These are phyloP conservation scores for Cydia fagiglandana DNA, from an alignment of 1,140 invertebrate species.

Conservation along the genomic window DNA sequence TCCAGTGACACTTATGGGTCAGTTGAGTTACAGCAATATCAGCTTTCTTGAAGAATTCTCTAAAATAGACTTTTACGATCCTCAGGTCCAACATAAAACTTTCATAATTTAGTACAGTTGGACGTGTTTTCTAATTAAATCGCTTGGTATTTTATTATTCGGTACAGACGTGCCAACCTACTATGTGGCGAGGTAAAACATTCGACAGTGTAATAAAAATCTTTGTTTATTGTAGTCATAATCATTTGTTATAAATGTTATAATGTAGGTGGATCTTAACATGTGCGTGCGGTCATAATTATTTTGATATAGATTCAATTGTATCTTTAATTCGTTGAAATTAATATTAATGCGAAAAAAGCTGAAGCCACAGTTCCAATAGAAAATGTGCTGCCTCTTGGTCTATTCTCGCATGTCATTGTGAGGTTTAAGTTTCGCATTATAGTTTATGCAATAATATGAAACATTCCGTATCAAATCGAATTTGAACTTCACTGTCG, in stretches of 20 bases:
- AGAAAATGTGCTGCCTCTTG: too few species aligned
- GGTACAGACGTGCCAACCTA: constrained; percentile 22
- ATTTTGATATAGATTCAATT: constrained; percentile 17
- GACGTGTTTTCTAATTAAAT: constrained; percentile 29
- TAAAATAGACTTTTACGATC: constrained; percentile 30
- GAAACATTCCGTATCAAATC: too few species aligned
- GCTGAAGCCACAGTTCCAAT: too few species aligned
- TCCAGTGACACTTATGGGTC: constrained; percentile 20
- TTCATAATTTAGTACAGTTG: constrained; percentile 31
- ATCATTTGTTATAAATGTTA: constrained; percentile 31
- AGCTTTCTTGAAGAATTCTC: constrained; percentile 16
- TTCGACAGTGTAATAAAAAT: constrained; percentile 30
- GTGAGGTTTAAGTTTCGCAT: too few species aligned
- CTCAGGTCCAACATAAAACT: constrained; percentile 14
- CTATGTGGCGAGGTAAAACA: constrained; percentile 18
- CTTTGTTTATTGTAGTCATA: constrained; percentile 22
- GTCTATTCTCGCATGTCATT: too few species aligned
- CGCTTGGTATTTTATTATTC: constrained; percentile 27
- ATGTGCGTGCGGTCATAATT: constrained; percentile 4
- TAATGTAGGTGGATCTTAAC: constrained; percentile 20
- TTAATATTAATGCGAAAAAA: background rate
- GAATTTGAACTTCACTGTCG: too few species aligned
- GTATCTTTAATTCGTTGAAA: background rate
- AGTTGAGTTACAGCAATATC: constrained; percentile 28
- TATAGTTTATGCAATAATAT: too few species aligned